Percentiles rank a stretch among this genome's conserved stretches.
These are phyloP conservation scores for Tetramorium parvispinum DNA, from an alignment of 1,140 invertebrate genomes.

Conservation along the genomic window DNA sequence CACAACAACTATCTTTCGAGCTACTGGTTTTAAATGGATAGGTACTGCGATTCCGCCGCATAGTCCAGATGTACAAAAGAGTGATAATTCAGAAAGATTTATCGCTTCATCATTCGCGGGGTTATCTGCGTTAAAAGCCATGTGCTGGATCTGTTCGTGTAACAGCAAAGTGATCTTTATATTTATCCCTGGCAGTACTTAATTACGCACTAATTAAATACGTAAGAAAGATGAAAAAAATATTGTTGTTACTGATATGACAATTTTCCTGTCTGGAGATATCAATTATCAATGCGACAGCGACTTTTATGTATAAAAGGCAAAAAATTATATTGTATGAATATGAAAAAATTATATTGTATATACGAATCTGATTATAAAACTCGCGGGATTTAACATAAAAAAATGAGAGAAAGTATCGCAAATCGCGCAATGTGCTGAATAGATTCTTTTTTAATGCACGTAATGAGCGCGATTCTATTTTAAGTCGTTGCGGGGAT, in stretches of 20 bases:
- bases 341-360: not conserved
- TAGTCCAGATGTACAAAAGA: not conserved
- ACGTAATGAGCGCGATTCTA: not conserved
- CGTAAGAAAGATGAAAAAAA: not conserved
- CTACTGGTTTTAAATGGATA: constrained; percentile 16
- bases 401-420: not conserved
- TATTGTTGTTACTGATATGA: not conserved
- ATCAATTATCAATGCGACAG: not conserved
- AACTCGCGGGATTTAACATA: not conserved
- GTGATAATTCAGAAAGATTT: constrained; percentile 57
- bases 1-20: not conserved
- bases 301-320: not conserved
- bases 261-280: not conserved
- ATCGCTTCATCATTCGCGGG: constrained; percentile 6
- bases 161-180: constrained; percentile 27
- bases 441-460: not conserved
- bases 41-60: not conserved
- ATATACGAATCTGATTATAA: not conserved
- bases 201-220: not conserved
- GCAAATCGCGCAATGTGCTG: not conserved
- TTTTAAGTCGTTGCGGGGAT: constrained; percentile 27
- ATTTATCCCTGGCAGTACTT: constrained; percentile 42
- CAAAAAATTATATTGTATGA: not conserved
- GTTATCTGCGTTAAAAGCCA: constrained; percentile 63
- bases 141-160: constrained; percentile 36